Evolutionary conservation across 1,140 invertebrate species (phyloP), one percentile per base, ranked within the genome.

Genomic region (Drosophila mayri): DNA sequence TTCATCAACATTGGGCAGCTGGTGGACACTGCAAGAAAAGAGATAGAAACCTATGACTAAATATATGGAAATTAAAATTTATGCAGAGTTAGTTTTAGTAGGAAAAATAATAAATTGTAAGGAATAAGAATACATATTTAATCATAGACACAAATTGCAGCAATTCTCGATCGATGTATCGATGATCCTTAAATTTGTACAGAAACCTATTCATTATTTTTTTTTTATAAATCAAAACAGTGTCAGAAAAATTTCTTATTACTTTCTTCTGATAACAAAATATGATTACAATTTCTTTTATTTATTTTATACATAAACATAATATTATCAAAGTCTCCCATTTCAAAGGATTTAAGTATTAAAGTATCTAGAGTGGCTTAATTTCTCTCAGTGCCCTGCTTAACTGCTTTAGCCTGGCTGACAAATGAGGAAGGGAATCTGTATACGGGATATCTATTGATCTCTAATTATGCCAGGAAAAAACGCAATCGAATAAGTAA

Each of bases 371-470:
- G 0, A 0, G 1, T 52, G 2, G 5, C 7, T 9, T 4, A 11
- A 18, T 46, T 63, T 47, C 14, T 64, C 43, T 38, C 64, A 63
- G 59, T 66, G 43, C 32, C 5, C 9, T 18, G 16, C 62, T 62
- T 25, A 25, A 37, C 32, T 38, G 16, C 28, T 30, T 64, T 25
- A n/a, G 28, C 55, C 7, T 18, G 14, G 5, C 68, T 73, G 70
- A 73, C 70, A 73, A 73, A 72, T 73, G 67, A 71, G 70, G 67
- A 47, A 50, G 54, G 70, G 37, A 60, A 72, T 59, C 66, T 71
- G 30, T 72, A 72, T 71, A 59, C 54, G 70, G 70, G 1, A 37
- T 71, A 72, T 72, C 70, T 60, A 72, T 77, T 77, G 74, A 76
- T 74, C 71, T 76, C 70, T 72, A 72, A 72, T 72, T 72, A 72